Conservation (phyloP, 2,888 invertebrate genomes). For the Torymus aiolomorphi region DNA sequence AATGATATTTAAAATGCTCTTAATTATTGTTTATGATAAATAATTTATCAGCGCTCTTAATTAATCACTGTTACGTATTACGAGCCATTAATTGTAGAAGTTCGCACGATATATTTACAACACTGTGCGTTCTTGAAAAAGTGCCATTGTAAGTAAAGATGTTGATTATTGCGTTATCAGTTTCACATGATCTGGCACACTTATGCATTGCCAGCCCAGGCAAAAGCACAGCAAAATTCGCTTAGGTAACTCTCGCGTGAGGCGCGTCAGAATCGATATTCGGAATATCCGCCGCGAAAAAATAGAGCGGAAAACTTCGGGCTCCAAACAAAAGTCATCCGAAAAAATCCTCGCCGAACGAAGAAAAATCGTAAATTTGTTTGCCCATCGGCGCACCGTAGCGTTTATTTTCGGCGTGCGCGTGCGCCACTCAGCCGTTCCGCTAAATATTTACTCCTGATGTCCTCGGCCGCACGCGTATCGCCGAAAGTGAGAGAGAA, state of each 20-base stretch:
- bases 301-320: slow-evolving; percentile 21
- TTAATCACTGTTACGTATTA: slow-evolving; percentile 11
- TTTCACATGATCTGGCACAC: slow-evolving; percentile 23
- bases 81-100: background rate
- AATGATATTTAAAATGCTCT: background rate
- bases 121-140: slow-evolving; percentile 1
- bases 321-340: background rate
- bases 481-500: background rate
- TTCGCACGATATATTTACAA: slow-evolving; percentile 14
- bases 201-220: background rate
- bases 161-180: slow-evolving; percentile 5
- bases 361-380: slow-evolving; percentile 52
- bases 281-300: slow-evolving; percentile 4
- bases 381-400: slow-evolving; percentile 25
- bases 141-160: slow-evolving; percentile 23
- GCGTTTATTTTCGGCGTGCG: slow-evolving; percentile 46
- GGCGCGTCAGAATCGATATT: background rate
- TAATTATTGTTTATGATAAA: background rate
- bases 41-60: background rate
- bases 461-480: slow-evolving; percentile 47
- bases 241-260: slow-evolving; percentile 12
- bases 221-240: background rate
- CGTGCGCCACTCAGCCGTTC: slow-evolving; percentile 39
- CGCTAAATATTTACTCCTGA: slow-evolving; percentile 54
- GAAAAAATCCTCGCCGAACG: background rate